These are phyloP conservation scores for Enteromius argenteus DNA, from an alignment of 2,797 vertebrate genomes.

Conservation along the genomic window DNA sequence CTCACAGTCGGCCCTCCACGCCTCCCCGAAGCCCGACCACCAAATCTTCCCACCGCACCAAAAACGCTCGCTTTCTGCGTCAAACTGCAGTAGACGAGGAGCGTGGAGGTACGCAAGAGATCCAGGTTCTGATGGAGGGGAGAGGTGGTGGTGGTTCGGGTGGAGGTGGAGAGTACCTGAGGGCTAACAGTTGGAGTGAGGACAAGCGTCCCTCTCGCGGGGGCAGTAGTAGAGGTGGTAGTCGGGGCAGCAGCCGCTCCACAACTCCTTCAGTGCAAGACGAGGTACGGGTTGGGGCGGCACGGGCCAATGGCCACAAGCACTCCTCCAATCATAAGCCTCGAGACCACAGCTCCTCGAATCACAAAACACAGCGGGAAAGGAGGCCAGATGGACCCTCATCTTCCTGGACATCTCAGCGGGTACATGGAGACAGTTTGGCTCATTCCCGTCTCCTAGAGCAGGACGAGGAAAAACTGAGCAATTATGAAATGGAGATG, in stretches of 20 bases:
- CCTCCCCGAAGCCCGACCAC: slow-evolving; percentile 82
- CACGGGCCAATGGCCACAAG: slow-evolving; percentile 86
- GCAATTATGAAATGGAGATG: slow-evolving; percentile 98
- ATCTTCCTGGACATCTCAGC: slow-evolving; percentile 89
- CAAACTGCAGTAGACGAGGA: slow-evolving; percentile 90
- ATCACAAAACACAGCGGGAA: slow-evolving; percentile 89
- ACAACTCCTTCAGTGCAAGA: slow-evolving; percentile 69
- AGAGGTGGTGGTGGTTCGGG: slow-evolving; percentile 68
- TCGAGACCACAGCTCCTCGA: slow-evolving; percentile 85
- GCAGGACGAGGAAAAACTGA: slow-evolving; percentile 94
- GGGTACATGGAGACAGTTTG: slow-evolving; percentile 78
- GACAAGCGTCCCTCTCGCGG: slow-evolving; percentile 77
- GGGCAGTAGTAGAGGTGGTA: slow-evolving; percentile 73
- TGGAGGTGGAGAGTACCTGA: slow-evolving; percentile 82
- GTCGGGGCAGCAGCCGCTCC: slow-evolving; percentile 72
- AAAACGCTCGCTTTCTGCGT: slow-evolving; percentile 89
- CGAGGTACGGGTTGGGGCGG: slow-evolving; percentile 72
- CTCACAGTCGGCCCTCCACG: slow-evolving; percentile 89
- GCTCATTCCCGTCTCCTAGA: slow-evolving; percentile 85
- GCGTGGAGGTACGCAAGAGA: slow-evolving; percentile 87
- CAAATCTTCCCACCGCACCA: slow-evolving; percentile 82
- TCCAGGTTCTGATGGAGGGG: slow-evolving; percentile 94
- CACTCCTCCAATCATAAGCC: slow-evolving; percentile 90
- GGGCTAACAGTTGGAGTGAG: slow-evolving; percentile 88
- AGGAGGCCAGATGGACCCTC: slow-evolving; percentile 87